phyloP scores from a whole-genome alignment of 2,113 vertebrate genomes.

The Spermophilus dauricus region DNA sequence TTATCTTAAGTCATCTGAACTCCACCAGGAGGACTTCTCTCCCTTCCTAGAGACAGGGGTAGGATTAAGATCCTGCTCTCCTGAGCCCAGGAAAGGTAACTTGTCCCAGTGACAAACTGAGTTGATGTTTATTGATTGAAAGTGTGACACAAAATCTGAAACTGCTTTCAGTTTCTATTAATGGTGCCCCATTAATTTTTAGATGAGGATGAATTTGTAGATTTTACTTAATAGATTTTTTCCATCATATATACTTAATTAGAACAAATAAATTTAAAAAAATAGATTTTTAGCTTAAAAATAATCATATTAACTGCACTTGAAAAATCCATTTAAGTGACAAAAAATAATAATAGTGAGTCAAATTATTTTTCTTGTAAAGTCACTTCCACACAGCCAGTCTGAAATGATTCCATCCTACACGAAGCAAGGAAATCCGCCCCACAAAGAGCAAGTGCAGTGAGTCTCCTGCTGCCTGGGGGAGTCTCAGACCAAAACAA shows the following conservation, averaged over 20 bases:
- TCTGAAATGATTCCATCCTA: background rate
- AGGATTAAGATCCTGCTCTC: background rate
- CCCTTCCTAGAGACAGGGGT: background rate
- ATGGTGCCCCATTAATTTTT: background rate
- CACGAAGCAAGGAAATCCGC: background rate
- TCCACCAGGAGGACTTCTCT: background rate
- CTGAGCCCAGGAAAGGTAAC: background rate
- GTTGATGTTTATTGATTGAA: conserved; percentile 2
- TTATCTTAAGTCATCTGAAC: background rate
- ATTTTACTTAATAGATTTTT: conserved; percentile 24
- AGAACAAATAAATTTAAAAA: background rate
- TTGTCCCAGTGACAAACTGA: background rate
- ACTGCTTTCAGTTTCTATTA: background rate
- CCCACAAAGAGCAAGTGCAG: background rate
- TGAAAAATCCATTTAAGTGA: conserved; percentile 58
- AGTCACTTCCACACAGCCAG: background rate
- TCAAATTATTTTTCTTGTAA: conserved; percentile 20
- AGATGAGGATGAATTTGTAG: conserved; percentile 26
- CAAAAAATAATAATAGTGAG: conserved; percentile 32
- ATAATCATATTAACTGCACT: conserved; percentile 50
- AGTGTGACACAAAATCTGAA: background rate
- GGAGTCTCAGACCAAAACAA: background rate
- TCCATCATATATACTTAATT: too few relatives aligned
- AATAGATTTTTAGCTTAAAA: conserved; percentile 63
- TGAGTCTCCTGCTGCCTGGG: background rate